A percentile compares a stretch with the other conserved stretches of the same genome.
Evolutionary conservation across 2,113 vertebrate genomes (phyloP).

Genomic region (Nicator chloris): DNA sequence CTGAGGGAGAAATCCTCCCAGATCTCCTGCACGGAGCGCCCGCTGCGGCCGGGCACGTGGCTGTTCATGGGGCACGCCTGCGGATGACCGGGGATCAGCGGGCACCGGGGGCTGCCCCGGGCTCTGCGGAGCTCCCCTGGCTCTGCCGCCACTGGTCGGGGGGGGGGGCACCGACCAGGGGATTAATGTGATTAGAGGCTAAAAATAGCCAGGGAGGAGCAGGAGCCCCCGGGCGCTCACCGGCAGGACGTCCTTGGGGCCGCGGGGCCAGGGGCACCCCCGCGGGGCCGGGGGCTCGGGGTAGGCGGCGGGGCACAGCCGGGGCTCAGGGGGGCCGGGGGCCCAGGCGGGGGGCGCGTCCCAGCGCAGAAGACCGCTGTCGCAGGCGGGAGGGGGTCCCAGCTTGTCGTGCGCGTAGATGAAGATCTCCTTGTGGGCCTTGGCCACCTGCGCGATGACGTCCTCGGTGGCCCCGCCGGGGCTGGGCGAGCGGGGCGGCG

Average conservation of each 20-base stretch:
- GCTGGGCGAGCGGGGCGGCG: not conserved
- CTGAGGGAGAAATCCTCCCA: slow-evolving; percentile 95
- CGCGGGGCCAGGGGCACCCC: slow-evolving; percentile 72
- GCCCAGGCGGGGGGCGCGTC: slow-evolving; percentile 66
- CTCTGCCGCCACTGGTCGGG: not conserved
- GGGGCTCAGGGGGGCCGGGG: slow-evolving; percentile 55
- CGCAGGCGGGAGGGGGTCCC: not conserved
- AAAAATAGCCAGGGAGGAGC: not conserved
- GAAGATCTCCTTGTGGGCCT: not conserved
- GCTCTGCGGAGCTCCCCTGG: not conserved
- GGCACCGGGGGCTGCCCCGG: not conserved
- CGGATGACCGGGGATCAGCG: not conserved
- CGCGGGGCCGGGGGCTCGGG: slow-evolving; percentile 53
- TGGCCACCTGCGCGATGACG: not conserved
- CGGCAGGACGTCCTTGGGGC: slow-evolving; percentile 76
- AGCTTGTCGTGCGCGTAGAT: not conserved
- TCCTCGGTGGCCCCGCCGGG: not conserved
- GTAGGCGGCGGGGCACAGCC: slow-evolving; percentile 67
- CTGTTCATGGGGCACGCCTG: slow-evolving; percentile 95
- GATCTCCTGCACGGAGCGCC: slow-evolving; percentile 85
- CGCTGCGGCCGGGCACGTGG: slow-evolving; percentile 79
- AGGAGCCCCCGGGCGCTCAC: slow-evolving; percentile 65
- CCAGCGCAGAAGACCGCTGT: slow-evolving; percentile 54
- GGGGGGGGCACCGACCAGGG: not conserved
- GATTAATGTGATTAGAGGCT: not conserved